Evolutionary conservation across 2,113 vertebrate species (phyloP).

Genomic region (Pyxicephalus adspersus): DNA sequence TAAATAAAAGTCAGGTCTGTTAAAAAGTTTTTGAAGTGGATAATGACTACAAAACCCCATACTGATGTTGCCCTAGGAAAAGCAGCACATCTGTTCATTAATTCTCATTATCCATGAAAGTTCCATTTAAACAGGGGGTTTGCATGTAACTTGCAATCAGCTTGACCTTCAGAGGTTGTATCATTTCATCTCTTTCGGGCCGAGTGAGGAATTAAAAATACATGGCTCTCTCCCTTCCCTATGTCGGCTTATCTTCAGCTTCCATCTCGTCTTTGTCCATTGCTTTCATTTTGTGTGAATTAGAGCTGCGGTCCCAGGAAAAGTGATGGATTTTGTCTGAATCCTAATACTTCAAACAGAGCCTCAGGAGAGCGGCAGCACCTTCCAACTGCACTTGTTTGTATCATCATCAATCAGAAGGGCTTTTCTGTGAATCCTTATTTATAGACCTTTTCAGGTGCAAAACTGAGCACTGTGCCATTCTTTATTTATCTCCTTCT

Average conservation of each 20-base stretch:
- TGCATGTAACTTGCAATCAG: slow-evolving; percentile 22
- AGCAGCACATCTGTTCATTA: too few relatives aligned
- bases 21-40: too few relatives aligned
- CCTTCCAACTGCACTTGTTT: background rate
- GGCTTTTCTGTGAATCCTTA: slow-evolving; percentile 42
- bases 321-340: slow-evolving; percentile 32
- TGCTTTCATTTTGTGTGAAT: slow-evolving; percentile 41
- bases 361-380: background rate
- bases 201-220: slow-evolving; percentile 47
- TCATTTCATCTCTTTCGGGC: slow-evolving; percentile 15
- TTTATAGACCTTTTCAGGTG: slow-evolving; percentile 45
- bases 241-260: slow-evolving; percentile 31
- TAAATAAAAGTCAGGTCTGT: too few relatives aligned
- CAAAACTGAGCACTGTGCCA: slow-evolving; percentile 39
- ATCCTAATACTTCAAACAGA: slow-evolving; percentile 46
- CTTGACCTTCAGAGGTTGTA: slow-evolving; percentile 58
- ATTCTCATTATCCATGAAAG: background rate
- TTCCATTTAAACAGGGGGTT: slow-evolving; percentile 43
- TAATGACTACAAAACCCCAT: too few relatives aligned
- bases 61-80: too few relatives aligned
- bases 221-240: slow-evolving; percentile 4
- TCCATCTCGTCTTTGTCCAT: slow-evolving; percentile 23
- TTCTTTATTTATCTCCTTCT: slow-evolving; percentile 20
- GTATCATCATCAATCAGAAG: slow-evolving; percentile 49
- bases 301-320: slow-evolving; percentile 26